Evolutionary conservation across 2,888 invertebrate genomes (phyloP).

Genomic region (Catocala sponsa): DNA sequence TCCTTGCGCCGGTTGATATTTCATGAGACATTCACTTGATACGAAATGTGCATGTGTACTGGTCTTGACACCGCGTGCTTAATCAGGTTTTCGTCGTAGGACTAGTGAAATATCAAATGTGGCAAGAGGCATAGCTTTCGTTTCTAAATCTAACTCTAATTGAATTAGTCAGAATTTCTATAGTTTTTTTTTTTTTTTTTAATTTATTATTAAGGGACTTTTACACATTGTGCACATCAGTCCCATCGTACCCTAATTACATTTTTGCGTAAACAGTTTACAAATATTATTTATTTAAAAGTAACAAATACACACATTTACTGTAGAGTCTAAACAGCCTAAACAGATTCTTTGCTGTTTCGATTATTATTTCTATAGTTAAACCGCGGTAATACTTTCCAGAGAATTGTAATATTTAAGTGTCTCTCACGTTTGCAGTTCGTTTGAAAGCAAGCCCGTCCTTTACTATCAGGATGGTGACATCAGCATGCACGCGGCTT

Average conservation of each 20-base stretch:
- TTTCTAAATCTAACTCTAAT: no score
- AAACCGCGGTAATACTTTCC: constrained; percentile 21
- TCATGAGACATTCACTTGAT: constrained; percentile 84
- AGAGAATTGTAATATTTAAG: constrained; percentile 24
- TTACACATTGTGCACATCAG: no score
- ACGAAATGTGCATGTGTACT: constrained; percentile 46
- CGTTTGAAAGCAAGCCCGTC: constrained; percentile 39
- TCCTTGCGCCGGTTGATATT: constrained; percentile 82
- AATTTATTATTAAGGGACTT: no score
- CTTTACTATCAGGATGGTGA: constrained; percentile 43
- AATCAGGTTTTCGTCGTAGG: constrained; percentile 33
- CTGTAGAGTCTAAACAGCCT: no score
- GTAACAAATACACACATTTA: no score
- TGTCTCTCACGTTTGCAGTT: constrained; percentile 12
- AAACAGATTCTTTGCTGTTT: no score
- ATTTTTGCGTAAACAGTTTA: no score
- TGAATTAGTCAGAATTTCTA: background rate
- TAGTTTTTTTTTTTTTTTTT: no score
- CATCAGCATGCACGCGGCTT: constrained; percentile 39
- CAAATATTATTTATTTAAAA: no score
- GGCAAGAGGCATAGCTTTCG: no score
- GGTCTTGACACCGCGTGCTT: constrained; percentile 44
- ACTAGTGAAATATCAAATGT: background rate
- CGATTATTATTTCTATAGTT: background rate
- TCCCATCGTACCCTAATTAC: no score